These are phyloP conservation scores for Urechis unicinctus DNA, from an alignment of 2,888 invertebrate genomes.

Conservation along the genomic window DNA sequence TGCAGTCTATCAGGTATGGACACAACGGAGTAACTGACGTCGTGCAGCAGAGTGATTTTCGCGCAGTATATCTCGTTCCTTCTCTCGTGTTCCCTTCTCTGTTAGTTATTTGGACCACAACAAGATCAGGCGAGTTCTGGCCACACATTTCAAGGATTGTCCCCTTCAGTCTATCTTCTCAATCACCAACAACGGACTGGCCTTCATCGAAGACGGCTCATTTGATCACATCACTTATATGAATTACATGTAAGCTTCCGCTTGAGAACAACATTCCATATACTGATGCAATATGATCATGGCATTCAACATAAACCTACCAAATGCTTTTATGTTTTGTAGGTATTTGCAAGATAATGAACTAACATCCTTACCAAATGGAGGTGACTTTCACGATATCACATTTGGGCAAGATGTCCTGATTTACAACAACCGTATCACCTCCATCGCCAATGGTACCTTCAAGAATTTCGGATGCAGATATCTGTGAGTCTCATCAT, in stretches of 20 bases:
- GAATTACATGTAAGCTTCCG: too few species aligned
- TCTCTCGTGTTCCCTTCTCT: too few species aligned
- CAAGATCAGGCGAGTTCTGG: not conserved
- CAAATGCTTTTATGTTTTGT: too few species aligned
- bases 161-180: not conserved
- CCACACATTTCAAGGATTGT: not conserved
- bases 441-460: slow-evolving; percentile 18
- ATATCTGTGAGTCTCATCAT: not conserved
- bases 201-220: not conserved
- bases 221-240: not conserved
- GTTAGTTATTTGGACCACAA: too few species aligned
- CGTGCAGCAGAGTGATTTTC: too few species aligned
- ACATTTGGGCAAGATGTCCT: too few species aligned
- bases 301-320: too few species aligned
- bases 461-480: slow-evolving; percentile 4
- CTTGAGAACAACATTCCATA: not conserved
- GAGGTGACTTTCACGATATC: not conserved
- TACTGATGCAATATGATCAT: not conserved
- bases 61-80: too few species aligned
- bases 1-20: too few species aligned
- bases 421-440: too few species aligned
- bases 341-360: not conserved
- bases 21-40: too few species aligned
- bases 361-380: not conserved
- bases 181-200: not conserved